A percentile compares a stretch with the other conserved stretches of the same genome.
Conservation (phyloP, 2,797 vertebrate species). For the Amblyraja radiata region DNA sequence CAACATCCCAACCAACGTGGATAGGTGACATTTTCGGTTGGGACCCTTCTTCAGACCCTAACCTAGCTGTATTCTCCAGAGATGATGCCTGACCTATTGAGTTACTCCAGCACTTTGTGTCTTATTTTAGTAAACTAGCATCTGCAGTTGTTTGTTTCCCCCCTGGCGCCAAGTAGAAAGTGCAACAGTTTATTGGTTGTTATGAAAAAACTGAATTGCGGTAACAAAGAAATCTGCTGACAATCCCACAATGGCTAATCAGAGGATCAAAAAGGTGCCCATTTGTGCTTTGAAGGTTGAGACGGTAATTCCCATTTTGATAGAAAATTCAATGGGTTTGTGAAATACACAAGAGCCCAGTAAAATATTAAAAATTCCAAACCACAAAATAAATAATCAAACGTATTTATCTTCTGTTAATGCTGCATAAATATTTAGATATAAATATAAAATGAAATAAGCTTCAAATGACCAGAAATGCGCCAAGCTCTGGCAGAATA, state of each 20-base stretch:
- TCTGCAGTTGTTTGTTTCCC: no score
- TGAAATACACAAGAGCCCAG: not conserved
- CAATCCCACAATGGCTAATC: not conserved
- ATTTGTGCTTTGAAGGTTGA: no score
- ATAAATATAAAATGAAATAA: not conserved
- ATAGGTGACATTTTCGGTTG: no score
- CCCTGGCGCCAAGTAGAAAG: not conserved
- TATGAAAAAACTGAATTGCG: not conserved
- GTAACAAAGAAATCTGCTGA: not conserved
- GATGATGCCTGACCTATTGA: no score
- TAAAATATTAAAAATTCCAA: not conserved
- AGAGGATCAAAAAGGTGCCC: not conserved
- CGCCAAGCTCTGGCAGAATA: not conserved
- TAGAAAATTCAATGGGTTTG: not conserved
- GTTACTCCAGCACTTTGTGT: no score
- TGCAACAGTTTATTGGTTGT: not conserved
- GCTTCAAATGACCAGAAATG: not conserved
- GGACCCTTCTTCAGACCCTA: no score
- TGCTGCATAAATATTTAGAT: constrained; percentile 13
- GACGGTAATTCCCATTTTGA: not conserved
- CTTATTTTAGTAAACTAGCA: no score
- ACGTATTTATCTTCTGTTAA: not conserved
- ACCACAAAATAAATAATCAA: not conserved
- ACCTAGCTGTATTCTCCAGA: no score
- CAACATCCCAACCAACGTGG: no score